These are phyloP conservation scores for Notodonta ziczac DNA, from an alignment of 2,888 invertebrate genomes.

Conservation along the genomic window DNA sequence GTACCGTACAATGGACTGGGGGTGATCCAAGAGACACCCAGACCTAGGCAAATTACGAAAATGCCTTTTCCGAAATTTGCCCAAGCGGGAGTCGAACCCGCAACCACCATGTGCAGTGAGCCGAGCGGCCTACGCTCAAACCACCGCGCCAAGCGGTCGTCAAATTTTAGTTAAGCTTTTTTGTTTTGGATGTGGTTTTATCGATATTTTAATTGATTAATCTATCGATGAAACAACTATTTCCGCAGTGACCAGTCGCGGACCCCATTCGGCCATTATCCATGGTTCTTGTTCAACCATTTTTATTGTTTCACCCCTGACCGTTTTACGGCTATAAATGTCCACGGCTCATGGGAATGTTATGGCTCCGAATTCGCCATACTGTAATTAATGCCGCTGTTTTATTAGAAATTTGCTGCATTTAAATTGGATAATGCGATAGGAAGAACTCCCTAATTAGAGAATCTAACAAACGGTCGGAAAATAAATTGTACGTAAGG, in stretches of 20 bases:
- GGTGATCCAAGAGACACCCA: too few species aligned
- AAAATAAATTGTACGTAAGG: slow-evolving; percentile 13
- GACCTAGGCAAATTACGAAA: too few species aligned
- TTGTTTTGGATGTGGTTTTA: too few species aligned
- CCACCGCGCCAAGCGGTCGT: too few species aligned
- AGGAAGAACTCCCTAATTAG: slow-evolving; percentile 50
- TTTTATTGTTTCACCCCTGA: slow-evolving; percentile 82
- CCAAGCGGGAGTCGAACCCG: too few species aligned
- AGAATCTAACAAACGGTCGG: slow-evolving; percentile 49
- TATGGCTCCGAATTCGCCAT: slow-evolving; percentile 63
- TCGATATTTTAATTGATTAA: background rate
- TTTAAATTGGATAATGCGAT: slow-evolving; percentile 59
- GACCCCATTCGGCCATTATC: slow-evolving; percentile 79
- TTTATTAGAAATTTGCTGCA: slow-evolving; percentile 73
- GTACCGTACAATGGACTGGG: too few species aligned
- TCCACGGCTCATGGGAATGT: slow-evolving; percentile 76
- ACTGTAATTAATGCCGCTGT: slow-evolving; percentile 67
- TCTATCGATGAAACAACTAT: slow-evolving; percentile 23
- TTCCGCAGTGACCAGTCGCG: slow-evolving; percentile 69
- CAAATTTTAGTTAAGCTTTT: too few species aligned
- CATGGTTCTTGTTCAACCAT: slow-evolving; percentile 79
- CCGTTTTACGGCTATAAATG: slow-evolving; percentile 73
- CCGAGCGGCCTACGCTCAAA: too few species aligned
- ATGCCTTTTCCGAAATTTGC: too few species aligned
- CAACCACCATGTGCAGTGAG: too few species aligned